phyloP scores from a whole-genome alignment of 37 sponge, comb jelly and placozoan species.

The Mnemiopsis leidyi region DNA sequence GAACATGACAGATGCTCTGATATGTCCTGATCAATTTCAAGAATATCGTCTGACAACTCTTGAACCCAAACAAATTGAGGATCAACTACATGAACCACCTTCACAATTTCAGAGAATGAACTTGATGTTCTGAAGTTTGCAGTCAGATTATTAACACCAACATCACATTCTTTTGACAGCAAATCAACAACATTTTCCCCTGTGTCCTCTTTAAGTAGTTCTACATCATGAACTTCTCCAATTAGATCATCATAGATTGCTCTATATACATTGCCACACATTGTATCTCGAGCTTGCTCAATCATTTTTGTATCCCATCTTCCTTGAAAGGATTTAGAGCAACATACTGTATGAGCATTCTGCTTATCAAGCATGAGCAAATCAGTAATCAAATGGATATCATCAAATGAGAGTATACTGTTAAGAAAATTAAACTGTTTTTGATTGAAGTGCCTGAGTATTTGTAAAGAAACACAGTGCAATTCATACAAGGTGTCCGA shows the following conservation, averaged over 20 bases:
- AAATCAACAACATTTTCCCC: background rate
- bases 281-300: background rate
- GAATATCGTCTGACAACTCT: background rate
- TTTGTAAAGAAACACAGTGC: background rate
- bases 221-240: background rate
- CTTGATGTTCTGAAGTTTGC: background rate
- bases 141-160: background rate
- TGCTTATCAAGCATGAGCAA: background rate
- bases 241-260: background rate
- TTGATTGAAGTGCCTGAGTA: background rate
- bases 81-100: constrained; percentile 38
- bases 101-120: background rate
- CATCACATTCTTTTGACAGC: background rate
- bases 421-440: background rate
- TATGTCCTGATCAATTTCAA: background rate
- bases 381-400: background rate
- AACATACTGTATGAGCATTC: background rate
- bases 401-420: background rate
- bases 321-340: background rate
- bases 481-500: background rate
- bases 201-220: background rate
- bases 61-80: constrained; percentile 36
- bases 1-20: background rate
- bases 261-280: background rate
- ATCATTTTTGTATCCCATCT: background rate